A percentile compares a stretch with the other conserved stretches of the same genome.
These are phyloP conservation scores for Scalopus aquaticus DNA, from an alignment of 2,113 vertebrate genomes.

Conservation along the genomic window DNA sequence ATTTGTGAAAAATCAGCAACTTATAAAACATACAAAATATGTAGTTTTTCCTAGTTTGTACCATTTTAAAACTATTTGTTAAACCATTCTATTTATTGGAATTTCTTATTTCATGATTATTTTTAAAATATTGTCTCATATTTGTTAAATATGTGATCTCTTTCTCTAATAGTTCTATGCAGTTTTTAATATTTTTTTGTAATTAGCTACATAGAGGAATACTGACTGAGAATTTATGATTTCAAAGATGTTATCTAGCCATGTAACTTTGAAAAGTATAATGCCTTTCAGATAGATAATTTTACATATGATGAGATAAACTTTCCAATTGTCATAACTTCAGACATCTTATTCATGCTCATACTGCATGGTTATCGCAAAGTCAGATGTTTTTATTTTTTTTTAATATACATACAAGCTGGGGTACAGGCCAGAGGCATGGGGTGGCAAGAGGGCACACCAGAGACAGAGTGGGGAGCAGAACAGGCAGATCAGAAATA, in stretches of 20 bases:
- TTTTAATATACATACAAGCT: no score
- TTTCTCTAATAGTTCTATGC: neutral
- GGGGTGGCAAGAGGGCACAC: no score
- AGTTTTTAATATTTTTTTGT: slow-evolving; percentile 1
- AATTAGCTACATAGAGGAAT: slow-evolving; percentile 13
- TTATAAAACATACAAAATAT: neutral
- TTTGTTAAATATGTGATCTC: neutral
- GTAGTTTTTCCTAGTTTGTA: neutral
- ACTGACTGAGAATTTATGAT: neutral
- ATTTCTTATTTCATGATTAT: slow-evolving; percentile 12
- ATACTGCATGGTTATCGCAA: neutral
- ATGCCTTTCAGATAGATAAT: neutral
- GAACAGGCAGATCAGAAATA: no score
- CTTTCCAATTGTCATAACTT: neutral
- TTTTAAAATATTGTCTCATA: neutral
- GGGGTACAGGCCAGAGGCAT: no score
- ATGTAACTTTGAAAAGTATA: neutral
- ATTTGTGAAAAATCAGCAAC: neutral
- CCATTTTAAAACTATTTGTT: neutral
- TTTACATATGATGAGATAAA: slow-evolving; percentile 9
- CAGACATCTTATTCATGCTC: neutral
- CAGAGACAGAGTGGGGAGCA: no score
- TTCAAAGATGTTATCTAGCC: slow-evolving; percentile 25
- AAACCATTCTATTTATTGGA: neutral
- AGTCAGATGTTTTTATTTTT: slow-evolving; percentile 65